phyloP scores from a whole-genome alignment of 2,888 invertebrate species.

The Tachina fera region DNA sequence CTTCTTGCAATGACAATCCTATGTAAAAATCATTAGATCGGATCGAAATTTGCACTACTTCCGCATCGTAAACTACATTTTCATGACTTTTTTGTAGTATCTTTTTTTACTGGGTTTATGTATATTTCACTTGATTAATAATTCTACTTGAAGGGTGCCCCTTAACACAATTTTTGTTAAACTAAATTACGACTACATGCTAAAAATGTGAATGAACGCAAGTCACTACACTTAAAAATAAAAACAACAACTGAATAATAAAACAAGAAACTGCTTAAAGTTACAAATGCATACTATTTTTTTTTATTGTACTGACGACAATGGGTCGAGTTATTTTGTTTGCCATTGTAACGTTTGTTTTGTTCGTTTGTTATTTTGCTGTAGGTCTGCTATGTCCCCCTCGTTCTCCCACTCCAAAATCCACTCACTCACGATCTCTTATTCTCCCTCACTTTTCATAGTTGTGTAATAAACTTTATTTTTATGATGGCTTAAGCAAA shows the following conservation, averaged over 20 bases:
- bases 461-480: conserved; percentile 67
- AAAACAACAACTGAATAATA: conserved; percentile 38
- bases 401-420: not conserved
- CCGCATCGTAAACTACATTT: too few species aligned
- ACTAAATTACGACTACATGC: conserved; percentile 8
- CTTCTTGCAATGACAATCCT: too few species aligned
- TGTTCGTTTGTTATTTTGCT: conserved; percentile 42
- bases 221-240: conserved; percentile 31
- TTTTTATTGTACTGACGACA: conserved; percentile 42
- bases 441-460: not conserved
- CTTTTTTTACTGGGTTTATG: too few species aligned
- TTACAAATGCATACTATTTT: conserved; percentile 38
- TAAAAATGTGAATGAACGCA: conserved; percentile 58
- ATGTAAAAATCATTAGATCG: too few species aligned
- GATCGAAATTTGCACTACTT: too few species aligned
- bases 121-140: not conserved
- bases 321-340: conserved; percentile 51
- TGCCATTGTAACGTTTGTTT: conserved; percentile 26
- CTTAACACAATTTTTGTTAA: not conserved
- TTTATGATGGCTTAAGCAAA: conserved; percentile 70
- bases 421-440: not conserved
- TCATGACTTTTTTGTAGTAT: too few species aligned
- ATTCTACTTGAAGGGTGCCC: not conserved
- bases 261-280: conserved; percentile 57
- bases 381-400: not conserved